Evolutionary conservation across 2,797 vertebrate species (phyloP).

Genomic region (Tauraco hartlaubi): DNA sequence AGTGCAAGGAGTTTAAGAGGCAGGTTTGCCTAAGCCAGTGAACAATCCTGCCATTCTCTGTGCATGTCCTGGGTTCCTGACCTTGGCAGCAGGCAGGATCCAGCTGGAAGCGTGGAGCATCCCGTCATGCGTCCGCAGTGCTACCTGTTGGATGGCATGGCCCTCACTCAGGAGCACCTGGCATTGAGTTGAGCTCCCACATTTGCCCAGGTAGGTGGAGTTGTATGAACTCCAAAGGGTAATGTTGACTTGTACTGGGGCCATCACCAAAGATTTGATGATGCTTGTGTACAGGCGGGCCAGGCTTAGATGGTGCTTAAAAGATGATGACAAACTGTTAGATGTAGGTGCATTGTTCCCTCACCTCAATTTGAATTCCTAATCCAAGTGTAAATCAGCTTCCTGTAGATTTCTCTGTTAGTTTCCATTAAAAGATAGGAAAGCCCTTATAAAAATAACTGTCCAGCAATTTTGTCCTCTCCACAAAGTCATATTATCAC

Average conservation of each 20-base stretch:
- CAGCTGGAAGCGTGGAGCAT: accelerated
- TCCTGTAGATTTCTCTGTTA: neutral
- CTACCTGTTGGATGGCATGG: accelerated
- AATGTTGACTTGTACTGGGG: neutral
- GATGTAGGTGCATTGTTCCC: neutral
- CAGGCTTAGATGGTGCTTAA: neutral
- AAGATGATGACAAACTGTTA: neutral
- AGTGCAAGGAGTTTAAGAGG: neutral
- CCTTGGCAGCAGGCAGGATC: neutral
- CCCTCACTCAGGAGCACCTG: neutral
- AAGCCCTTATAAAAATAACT: neutral
- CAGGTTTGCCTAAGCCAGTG: neutral
- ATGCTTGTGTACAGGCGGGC: neutral
- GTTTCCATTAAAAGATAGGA: neutral
- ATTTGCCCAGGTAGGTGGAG: accelerated
- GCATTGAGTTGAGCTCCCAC: accelerated
- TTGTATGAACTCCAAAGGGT: neutral
- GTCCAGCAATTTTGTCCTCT: neutral
- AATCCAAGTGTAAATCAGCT: neutral
- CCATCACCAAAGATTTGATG: neutral
- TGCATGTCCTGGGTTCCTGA: neutral
- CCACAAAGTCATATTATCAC: neutral
- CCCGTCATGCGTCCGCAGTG: accelerated
- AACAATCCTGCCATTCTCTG: neutral
- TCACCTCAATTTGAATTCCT: neutral